Percentiles rank a stretch among this genome's conserved stretches.
Conservation (phyloP, 2,797 vertebrate genomes). For the Falco peregrinus region DNA sequence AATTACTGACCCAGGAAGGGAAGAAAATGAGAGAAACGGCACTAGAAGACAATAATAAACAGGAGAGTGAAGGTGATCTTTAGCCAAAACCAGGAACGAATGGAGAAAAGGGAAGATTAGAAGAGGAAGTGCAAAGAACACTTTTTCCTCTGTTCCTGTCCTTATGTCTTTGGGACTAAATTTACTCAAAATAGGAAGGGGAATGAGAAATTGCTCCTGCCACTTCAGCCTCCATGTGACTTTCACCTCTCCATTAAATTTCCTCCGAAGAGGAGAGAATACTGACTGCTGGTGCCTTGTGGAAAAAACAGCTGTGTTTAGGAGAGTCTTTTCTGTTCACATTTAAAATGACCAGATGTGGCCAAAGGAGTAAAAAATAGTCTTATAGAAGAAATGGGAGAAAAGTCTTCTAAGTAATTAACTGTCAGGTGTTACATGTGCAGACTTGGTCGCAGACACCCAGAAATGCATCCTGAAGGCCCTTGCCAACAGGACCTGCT, state of each 20-base stretch:
- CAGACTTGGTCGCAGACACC: not conserved
- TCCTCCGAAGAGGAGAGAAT: not conserved
- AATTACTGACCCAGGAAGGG: not conserved
- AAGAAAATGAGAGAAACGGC: not conserved
- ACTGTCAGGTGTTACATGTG: not conserved
- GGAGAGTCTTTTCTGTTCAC: not conserved
- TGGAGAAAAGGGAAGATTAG: not conserved
- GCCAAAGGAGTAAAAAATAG: not conserved
- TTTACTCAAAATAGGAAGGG: not conserved
- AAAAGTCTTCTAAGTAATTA: not conserved
- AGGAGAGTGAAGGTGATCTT: not conserved
- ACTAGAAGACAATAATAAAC: not conserved
- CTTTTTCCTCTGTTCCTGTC: not conserved
- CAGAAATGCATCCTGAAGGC: not conserved
- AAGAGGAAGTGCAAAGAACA: not conserved
- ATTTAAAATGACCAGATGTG: not conserved
- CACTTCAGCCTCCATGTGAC: not conserved
- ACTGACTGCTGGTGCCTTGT: not conserved
- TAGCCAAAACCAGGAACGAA: not conserved
- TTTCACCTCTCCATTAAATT: not conserved
- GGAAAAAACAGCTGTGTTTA: not conserved
- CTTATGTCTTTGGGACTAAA: not conserved
- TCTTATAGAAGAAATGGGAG: not conserved
- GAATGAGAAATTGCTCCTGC: not conserved
- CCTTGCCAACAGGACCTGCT: not conserved